Conservation (phyloP, 2,113 vertebrate species). For the Marcusenius ussheri region DNA sequence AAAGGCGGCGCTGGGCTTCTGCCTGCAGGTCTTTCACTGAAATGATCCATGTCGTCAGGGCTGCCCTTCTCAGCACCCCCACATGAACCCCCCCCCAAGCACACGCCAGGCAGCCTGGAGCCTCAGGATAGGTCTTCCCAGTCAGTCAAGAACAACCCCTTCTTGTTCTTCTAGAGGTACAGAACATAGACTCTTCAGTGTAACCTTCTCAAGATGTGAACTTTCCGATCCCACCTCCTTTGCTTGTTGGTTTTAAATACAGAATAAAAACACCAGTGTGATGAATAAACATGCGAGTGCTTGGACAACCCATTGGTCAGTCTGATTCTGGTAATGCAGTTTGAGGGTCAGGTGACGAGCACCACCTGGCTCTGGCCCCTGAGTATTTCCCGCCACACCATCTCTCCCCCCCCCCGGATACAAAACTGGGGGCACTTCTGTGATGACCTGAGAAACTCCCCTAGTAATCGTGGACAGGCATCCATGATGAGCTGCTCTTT, state of each 20-base stretch:
- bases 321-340: neutral
- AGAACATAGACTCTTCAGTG: conserved; percentile 3
- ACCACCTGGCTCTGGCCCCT: neutral
- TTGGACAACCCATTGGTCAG: neutral
- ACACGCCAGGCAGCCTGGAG: neutral
- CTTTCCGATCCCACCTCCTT: neutral
- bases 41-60: neutral
- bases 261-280: neutral
- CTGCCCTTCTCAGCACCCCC: neutral
- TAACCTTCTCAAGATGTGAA: conserved; percentile 5
- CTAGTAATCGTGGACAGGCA: neutral
- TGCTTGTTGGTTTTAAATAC: conserved; percentile 7
- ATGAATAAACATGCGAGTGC: neutral
- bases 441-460: neutral
- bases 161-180: neutral
- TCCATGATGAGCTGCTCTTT: neutral
- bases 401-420: neutral
- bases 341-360: neutral
- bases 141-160: neutral
- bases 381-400: neutral
- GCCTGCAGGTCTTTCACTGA: neutral
- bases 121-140: neutral
- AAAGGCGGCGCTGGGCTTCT: neutral
- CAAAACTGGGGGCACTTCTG: no score
- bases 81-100: neutral